Evolutionary conservation across 2,888 invertebrate species (phyloP).

Genomic region (Bugulina stolonifera): DNA sequence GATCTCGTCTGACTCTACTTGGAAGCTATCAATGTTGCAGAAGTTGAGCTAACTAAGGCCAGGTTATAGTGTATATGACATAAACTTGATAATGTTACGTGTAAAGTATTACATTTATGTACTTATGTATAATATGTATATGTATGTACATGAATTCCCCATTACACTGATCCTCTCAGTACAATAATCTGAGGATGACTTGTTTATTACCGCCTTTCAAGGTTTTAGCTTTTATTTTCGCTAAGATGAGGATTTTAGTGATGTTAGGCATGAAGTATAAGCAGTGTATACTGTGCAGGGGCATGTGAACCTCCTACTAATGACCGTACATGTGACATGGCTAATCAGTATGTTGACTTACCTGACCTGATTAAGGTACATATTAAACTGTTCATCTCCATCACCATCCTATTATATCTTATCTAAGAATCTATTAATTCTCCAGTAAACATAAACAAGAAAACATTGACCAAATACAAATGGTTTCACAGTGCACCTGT

Average conservation of each 20-base stretch:
- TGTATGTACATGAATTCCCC: too few relatives aligned
- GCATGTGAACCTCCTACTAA: background rate
- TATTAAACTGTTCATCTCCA: background rate
- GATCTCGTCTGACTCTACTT: slow-evolving; percentile 9
- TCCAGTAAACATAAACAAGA: background rate
- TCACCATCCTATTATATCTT: background rate
- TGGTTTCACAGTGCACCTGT: background rate
- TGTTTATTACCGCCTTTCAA: background rate
- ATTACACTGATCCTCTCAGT: too few relatives aligned
- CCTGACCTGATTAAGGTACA: background rate
- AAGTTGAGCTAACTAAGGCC: slow-evolving; percentile 17
- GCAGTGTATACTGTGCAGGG: too few relatives aligned
- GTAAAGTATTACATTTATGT: background rate
- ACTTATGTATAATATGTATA: background rate
- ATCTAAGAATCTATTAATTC: background rate
- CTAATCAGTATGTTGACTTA: background rate
- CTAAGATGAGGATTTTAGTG: background rate
- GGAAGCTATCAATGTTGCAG: background rate
- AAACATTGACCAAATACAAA: background rate
- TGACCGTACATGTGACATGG: background rate
- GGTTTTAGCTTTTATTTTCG: background rate
- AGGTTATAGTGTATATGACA: too few relatives aligned
- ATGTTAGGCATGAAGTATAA: background rate
- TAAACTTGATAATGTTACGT: background rate
- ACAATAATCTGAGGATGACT: background rate